These are phyloP conservation scores for Cenopis cana DNA, from an alignment of 2,888 invertebrate genomes.

Conservation along the genomic window DNA sequence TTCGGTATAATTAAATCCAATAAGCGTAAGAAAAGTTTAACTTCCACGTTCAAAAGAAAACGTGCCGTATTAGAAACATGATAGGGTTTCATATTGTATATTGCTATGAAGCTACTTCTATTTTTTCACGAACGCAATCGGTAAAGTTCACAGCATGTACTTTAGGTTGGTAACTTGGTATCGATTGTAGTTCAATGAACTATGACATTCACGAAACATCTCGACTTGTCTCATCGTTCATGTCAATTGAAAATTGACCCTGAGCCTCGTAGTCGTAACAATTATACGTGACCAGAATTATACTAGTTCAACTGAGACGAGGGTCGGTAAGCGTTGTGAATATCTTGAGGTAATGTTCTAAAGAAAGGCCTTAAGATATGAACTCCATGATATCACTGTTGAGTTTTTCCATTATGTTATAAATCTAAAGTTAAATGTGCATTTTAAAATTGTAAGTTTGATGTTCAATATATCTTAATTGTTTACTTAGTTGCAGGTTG, in stretches of 20 bases:
- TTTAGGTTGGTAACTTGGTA: slow-evolving; percentile 31
- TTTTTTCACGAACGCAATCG: slow-evolving; percentile 32
- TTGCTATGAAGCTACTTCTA: slow-evolving; percentile 1
- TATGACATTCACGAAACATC: not conserved
- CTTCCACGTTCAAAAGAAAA: not conserved
- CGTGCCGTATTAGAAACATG: not conserved
- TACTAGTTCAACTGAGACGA: not conserved
- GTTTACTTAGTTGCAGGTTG: not conserved
- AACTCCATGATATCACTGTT: slow-evolving; percentile 4
- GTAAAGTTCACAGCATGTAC: slow-evolving; percentile 35
- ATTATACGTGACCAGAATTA: not conserved
- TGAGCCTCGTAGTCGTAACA: not conserved
- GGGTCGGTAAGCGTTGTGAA: not conserved
- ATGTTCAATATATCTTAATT: not conserved
- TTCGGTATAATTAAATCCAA: slow-evolving; percentile 27
- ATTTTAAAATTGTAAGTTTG: slow-evolving; percentile 1
- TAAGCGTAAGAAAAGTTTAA: slow-evolving; percentile 21
- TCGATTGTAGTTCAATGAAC: slow-evolving; percentile 40
- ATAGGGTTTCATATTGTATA: not conserved
- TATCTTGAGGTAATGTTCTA: not conserved
- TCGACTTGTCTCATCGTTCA: not conserved
- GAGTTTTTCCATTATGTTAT: not conserved
- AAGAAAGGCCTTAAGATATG: not conserved
- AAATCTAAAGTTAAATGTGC: not conserved
- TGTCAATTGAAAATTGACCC: not conserved